Evolutionary conservation across 2,113 vertebrate genomes (phyloP).

Genomic region (Gila orcuttii): DNA sequence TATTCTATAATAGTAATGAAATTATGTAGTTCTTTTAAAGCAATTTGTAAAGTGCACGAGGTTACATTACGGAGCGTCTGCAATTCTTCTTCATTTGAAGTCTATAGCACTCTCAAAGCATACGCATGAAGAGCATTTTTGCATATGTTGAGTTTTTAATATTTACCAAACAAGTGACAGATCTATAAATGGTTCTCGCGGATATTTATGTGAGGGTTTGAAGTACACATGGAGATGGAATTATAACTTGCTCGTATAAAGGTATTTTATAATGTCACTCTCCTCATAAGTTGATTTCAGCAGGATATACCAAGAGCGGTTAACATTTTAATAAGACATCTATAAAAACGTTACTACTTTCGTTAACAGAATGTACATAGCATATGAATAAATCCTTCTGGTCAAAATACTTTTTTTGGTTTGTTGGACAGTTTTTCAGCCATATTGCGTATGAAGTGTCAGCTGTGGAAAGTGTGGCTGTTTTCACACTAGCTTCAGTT

Average conservation of each 20-base stretch:
- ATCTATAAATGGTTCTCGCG: slow-evolving; percentile 44
- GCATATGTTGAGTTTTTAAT: slow-evolving; percentile 30
- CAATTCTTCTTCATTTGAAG: slow-evolving; percentile 27
- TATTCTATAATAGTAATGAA: no score
- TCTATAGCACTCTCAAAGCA: not conserved
- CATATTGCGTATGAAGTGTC: slow-evolving; percentile 53
- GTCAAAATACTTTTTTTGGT: not conserved
- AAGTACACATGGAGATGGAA: slow-evolving; percentile 43
- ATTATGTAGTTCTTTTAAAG: not conserved
- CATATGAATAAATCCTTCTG: not conserved
- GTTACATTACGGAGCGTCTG: not conserved
- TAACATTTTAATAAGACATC: slow-evolving; percentile 57
- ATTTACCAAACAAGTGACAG: slow-evolving; percentile 29
- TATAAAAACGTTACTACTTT: slow-evolving; percentile 56
- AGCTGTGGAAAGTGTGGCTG: slow-evolving; percentile 12
- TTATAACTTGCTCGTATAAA: slow-evolving; percentile 40
- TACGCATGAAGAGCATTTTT: not conserved
- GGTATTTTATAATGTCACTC: slow-evolving; percentile 57
- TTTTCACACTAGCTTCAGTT: not conserved
- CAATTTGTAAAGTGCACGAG: not conserved
- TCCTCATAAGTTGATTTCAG: slow-evolving; percentile 51
- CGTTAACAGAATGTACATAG: not conserved
- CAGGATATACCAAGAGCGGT: slow-evolving; percentile 41
- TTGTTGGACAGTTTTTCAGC: slow-evolving; percentile 42
- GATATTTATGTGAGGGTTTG: slow-evolving; percentile 26